Evolutionary conservation across 2,888 invertebrate species (phyloP), one percentile per base, ranked within the genome.

Genomic region (Troilus luridus): DNA sequence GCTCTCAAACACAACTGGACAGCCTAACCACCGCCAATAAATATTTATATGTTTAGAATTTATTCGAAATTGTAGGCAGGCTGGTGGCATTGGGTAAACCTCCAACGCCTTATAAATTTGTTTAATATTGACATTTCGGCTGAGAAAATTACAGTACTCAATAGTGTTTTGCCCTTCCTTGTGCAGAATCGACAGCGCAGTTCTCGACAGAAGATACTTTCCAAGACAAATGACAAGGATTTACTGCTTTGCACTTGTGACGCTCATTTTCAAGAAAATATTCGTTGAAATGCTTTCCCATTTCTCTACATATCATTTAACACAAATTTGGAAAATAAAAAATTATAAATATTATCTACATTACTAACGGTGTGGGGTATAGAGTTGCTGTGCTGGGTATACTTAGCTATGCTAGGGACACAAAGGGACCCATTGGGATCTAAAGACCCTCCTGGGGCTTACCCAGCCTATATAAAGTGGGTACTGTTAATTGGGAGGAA

Each of bases 1-100:
- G 72, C 72, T 77, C 41, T 77, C 72, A 7, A 77, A 27, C 24
- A 67, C 24, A 67, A 67, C 6, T 17, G 41, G 72, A 77, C 72
- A 77, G 27, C 72, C 41, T 77, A 77, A 77, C 72, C 41, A 41
- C 17, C 72, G 72, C 72, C 72, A 77, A 77, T 77, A 77, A 77
- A 77, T 77, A 77, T 77, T 77, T 77, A 77, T 77, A 77, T 19
- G 41, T 41, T 17, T 41, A 77, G 17, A 77, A 77, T 77, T 77
- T 41, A 77, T 77, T 77, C 17, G 72, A 19, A 77, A 77, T 77
- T 41, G 17, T 41, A 77, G 17, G 17, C 17, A 19, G 19, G 8
- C 24, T 11, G 67, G 11, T 24, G 24, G 14, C 27, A 41, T 77
- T 77, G 72, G 41, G 27, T 19, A 77, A 77, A 17, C 41, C 41